A percentile compares a stretch with the other conserved stretches of the same genome.
Evolutionary conservation across 2,888 invertebrate genomes (phyloP).

Genomic region (Ganaspis brasiliensis): DNA sequence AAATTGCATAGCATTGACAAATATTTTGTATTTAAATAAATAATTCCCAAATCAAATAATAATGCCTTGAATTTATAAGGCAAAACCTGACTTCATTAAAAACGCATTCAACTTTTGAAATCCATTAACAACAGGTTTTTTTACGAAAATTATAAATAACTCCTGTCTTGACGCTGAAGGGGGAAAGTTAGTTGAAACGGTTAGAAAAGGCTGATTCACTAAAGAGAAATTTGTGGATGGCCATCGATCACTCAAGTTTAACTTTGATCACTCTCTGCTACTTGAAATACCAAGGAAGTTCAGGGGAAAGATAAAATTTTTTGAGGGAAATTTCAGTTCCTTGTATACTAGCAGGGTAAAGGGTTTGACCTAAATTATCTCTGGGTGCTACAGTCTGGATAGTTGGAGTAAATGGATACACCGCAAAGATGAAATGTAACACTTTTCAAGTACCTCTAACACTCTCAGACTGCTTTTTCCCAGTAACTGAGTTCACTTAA

Average conservation of each 20-base stretch:
- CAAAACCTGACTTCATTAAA: not conserved
- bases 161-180: not conserved
- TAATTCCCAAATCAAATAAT: no score
- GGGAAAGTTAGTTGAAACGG: not conserved
- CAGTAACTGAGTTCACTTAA: constrained; percentile 3
- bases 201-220: constrained; percentile 26
- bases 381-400: constrained; percentile 23
- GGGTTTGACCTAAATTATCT: constrained; percentile 41
- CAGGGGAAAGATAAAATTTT: constrained; percentile 32
- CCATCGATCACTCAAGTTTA: constrained; percentile 38
- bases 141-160: not conserved
- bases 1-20: no score
- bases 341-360: constrained; percentile 13
- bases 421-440: constrained; percentile 37
- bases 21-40: no score
- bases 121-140: not conserved
- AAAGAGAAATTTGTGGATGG: constrained; percentile 16
- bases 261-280: constrained; percentile 23
- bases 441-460: constrained; percentile 24
- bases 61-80: not conserved
- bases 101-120: not conserved
- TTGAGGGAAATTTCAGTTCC: constrained; percentile 11
- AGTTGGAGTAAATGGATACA: constrained; percentile 36
- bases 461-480: not conserved
- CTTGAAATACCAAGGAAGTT: constrained; percentile 5